Percentiles rank a stretch among this genome's conserved stretches.
Conservation (phyloP, 35 echinoderm and acorn worm genomes). For the Apostichopus parvimensis region DNA sequence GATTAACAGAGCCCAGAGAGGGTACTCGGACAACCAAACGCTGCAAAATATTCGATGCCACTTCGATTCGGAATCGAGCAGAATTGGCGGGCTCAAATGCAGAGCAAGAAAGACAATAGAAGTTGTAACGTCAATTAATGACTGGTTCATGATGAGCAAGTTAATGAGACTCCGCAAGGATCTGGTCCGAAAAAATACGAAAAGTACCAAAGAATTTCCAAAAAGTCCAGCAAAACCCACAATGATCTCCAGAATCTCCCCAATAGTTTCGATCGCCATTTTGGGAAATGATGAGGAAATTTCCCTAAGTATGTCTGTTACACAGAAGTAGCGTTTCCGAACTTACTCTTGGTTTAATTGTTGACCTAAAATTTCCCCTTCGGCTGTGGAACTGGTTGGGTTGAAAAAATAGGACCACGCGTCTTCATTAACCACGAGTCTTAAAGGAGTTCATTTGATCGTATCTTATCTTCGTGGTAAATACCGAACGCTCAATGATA, state of each 20-base stretch:
- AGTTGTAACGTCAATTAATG: slow-evolving; percentile 84
- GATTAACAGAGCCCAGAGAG: slow-evolving; percentile 83
- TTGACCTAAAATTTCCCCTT: too few species aligned
- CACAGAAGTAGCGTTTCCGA: too few species aligned
- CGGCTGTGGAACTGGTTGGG: too few species aligned
- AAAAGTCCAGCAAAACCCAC: slow-evolving; percentile 74
- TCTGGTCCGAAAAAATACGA: slow-evolving; percentile 73
- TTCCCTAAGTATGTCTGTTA: too few species aligned
- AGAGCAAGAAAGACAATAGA: slow-evolving; percentile 71
- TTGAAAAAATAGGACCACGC: too few species aligned
- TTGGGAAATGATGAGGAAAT: too few species aligned
- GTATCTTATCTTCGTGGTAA: too few species aligned
- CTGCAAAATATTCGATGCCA: slow-evolving; percentile 61
- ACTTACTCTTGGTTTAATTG: too few species aligned
- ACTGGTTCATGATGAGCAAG: slow-evolving; percentile 90
- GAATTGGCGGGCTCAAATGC: slow-evolving; percentile 56
- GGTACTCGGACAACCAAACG: slow-evolving; percentile 84
- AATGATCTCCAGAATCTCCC: slow-evolving; percentile 17
- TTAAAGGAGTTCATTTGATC: too few species aligned
- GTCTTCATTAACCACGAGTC: too few species aligned
- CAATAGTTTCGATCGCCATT: slow-evolving; percentile 5
- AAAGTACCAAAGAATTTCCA: slow-evolving; percentile 75
- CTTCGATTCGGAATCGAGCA: slow-evolving; percentile 30
- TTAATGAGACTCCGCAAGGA: slow-evolving; percentile 76
- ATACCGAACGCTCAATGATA: too few species aligned